Conservation (phyloP, 2,113 vertebrate species). For the Microcebus ravelobensis region DNA sequence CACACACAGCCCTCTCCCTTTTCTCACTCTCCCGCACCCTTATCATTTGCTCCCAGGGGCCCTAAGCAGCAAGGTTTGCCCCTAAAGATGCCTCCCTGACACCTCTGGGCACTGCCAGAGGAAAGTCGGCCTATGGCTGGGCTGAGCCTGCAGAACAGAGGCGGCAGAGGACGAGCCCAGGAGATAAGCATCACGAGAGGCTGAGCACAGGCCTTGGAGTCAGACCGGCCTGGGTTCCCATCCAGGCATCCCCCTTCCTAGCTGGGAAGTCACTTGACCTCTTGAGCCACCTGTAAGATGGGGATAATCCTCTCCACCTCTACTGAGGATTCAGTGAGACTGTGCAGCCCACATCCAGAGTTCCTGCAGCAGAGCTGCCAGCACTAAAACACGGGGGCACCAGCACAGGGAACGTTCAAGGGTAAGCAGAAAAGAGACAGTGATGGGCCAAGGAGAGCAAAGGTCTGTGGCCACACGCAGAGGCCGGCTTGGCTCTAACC, state of each 20-base stretch:
- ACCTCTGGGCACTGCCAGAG: neutral
- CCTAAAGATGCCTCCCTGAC: neutral
- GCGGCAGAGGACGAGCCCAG: neutral
- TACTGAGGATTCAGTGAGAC: neutral
- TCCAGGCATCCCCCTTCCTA: neutral
- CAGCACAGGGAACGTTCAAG: neutral
- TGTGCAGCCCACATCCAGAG: neutral
- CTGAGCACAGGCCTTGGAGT: neutral
- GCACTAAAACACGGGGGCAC: neutral
- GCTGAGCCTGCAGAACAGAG: neutral
- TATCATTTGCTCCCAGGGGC: neutral
- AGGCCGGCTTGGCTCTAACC: neutral
- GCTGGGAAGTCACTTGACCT: neutral
- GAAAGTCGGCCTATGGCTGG: neutral
- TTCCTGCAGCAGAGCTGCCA: fast-evolving
- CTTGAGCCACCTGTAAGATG: neutral
- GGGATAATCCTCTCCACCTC: neutral
- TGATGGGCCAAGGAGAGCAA: neutral
- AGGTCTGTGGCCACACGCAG: neutral
- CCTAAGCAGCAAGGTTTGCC: neutral
- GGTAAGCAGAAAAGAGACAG: neutral
- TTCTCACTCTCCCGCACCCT: neutral
- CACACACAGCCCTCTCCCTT: neutral
- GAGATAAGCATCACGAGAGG: neutral
- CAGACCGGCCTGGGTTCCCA: neutral